Evolutionary conservation across 1,140 invertebrate species (phyloP), one percentile per base, ranked within the genome.

Genomic region (Ceratina japonica): DNA sequence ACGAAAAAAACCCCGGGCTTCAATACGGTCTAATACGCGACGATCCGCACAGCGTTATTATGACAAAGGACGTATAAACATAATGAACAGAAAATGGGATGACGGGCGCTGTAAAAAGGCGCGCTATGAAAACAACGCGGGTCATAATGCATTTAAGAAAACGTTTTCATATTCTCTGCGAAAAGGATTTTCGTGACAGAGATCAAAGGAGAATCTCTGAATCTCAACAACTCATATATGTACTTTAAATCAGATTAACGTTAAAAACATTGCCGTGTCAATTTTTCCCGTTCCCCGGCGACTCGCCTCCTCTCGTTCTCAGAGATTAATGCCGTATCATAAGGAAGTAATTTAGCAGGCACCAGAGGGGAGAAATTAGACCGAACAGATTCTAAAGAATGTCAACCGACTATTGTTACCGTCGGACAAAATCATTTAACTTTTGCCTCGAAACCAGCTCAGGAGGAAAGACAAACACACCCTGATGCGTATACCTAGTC

Each of bases 1-100:
- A 74, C n/a, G 37, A 56, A 73, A 83, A n/a, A n/a, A 4, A 76
- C 15, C 27, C 7, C 27, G 27, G 37, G 12, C 61, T 10, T 37
- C 61, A 80, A 31, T 71, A 20, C 18, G 20, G 15, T 16, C 8
- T 73, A 63, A 73, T 63, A 22, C 31, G 24, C n/a, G 54, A 20
- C 37, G 7, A 58, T 22, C 52, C 22, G 52, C n/a, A 63, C 7
- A 4, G 27, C 13, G 22, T 51, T 52, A 18, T 51, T 54, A 64
- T 52, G 7, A 18, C 15, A 20, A 63, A 31, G 51, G 1, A 12
- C 7, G 16, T 44, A 61, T 1, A 20, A 22, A 70, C 0, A 37
- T 12, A 13, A 59, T 22, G 22, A 59, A 71, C 24, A 13, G 22
- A 27, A 68, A 68, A 52, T 44, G 37, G 37, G 10, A 44, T 44